These are phyloP conservation scores for Chelon auratus DNA, from an alignment of 2,797 vertebrate species.

Conservation along the genomic window DNA sequence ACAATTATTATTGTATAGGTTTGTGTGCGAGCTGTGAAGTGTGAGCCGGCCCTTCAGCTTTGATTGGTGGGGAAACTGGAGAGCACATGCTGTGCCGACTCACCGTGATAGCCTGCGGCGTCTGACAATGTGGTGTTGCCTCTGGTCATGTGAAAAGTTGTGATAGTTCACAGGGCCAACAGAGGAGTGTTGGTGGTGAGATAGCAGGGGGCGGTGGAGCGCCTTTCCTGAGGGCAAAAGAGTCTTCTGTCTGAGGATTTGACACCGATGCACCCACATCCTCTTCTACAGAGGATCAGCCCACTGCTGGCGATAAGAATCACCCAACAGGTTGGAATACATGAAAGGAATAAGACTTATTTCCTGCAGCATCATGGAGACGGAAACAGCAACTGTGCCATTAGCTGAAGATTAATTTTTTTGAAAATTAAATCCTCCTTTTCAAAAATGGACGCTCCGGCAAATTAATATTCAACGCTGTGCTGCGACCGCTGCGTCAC, in stretches of 20 bases:
- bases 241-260: conserved; percentile 34
- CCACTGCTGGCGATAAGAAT: background rate
- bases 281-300: conserved; percentile 35
- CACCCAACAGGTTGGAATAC: conserved; percentile 20
- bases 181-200: conserved; percentile 36
- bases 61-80: conserved; percentile 2
- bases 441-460: conserved; percentile 14
- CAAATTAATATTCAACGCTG: conserved; percentile 12
- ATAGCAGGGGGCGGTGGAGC: conserved; percentile 13
- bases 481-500: background rate
- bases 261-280: conserved; percentile 48
- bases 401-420: conserved; percentile 21
- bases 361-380: conserved; percentile 24
- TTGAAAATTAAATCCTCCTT: conserved; percentile 30
- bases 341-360: conserved; percentile 25
- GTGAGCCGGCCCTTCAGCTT: conserved; percentile 21
- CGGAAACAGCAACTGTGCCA: background rate
- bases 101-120: conserved; percentile 16
- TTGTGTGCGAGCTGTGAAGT: background rate
- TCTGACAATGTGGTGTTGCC: conserved; percentile 21
- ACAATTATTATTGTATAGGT: background rate
- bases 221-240: conserved; percentile 31
- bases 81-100: conserved; percentile 17
- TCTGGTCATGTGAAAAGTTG: conserved; percentile 30
- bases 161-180: conserved; percentile 23